These are phyloP conservation scores for Menidia beryllina DNA, from an alignment of 2,113 vertebrate genomes.

Conservation along the genomic window DNA sequence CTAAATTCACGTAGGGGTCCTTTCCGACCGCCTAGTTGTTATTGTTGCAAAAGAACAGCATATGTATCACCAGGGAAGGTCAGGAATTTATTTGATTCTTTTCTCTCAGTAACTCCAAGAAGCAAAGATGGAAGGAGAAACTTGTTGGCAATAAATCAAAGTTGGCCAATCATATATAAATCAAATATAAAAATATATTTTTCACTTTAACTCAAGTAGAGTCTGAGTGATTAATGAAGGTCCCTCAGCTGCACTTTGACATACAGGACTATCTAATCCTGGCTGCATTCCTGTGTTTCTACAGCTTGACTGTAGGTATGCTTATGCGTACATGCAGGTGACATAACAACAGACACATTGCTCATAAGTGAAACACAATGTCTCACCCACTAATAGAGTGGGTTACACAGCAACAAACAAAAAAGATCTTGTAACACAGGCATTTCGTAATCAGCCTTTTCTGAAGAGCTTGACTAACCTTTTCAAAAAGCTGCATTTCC, in stretches of 20 bases:
- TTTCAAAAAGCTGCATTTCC: constrained; percentile 15
- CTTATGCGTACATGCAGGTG: constrained; percentile 5
- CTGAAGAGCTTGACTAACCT: constrained; percentile 12
- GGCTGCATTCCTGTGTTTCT: constrained; percentile 4
- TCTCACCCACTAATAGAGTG: too few species aligned
- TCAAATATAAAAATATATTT: neutral
- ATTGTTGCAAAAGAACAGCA: too few species aligned
- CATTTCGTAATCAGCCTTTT: constrained; percentile 19
- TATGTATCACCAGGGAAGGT: too few species aligned
- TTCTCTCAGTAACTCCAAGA: neutral
- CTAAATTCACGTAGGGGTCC: too few species aligned
- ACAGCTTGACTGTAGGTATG: neutral
- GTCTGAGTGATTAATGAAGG: neutral
- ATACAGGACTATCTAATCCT: neutral
- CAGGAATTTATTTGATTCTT: neutral
- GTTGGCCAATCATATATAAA: neutral
- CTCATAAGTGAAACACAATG: constrained; percentile 6
- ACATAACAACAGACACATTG: constrained; percentile 15
- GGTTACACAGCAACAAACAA: neutral
- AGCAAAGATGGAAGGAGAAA: neutral
- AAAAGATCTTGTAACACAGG: constrained; percentile 9
- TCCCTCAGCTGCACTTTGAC: neutral
- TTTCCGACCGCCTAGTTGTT: too few species aligned
- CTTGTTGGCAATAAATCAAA: neutral
- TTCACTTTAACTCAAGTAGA: neutral